Conservation (phyloP, 2,113 vertebrate species). For the Ictalurus furcatus region DNA sequence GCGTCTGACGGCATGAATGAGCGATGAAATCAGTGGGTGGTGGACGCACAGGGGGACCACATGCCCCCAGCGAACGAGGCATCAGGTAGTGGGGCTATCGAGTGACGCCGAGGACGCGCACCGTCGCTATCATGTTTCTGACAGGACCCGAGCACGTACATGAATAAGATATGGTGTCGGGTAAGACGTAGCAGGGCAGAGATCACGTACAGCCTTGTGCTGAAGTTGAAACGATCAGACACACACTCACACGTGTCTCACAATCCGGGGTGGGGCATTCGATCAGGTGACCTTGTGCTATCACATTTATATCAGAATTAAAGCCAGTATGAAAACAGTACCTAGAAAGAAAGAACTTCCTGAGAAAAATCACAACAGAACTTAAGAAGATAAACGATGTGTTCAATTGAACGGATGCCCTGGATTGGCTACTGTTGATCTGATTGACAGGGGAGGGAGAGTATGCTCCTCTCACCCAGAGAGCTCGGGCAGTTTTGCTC, state of each 20-base stretch:
- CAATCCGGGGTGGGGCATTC: neutral
- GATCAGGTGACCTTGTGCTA: neutral
- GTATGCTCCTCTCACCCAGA: neutral
- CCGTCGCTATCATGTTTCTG: constrained; percentile 45
- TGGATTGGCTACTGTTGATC: neutral
- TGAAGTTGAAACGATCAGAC: neutral
- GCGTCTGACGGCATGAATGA: constrained; percentile 1
- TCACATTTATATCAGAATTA: neutral
- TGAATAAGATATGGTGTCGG: constrained; percentile 52
- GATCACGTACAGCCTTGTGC: neutral
- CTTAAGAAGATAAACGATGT: too few relatives aligned
- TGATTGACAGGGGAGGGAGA: neutral
- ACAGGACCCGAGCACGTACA: constrained; percentile 10
- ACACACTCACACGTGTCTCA: neutral
- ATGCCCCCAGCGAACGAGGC: constrained; percentile 14
- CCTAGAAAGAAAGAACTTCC: neutral
- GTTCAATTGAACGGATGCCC: neutral
- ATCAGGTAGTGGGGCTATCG: constrained; percentile 32
- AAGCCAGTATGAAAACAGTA: neutral
- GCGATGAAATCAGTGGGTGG: constrained; percentile 19
- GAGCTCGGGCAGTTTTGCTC: neutral
- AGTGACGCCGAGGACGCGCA: constrained; percentile 17
- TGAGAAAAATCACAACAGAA: neutral
- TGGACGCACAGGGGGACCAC: neutral
- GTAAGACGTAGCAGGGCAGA: neutral